Evolutionary conservation across 2,888 invertebrate genomes (phyloP).

Genomic region (Selenia dentaria): DNA sequence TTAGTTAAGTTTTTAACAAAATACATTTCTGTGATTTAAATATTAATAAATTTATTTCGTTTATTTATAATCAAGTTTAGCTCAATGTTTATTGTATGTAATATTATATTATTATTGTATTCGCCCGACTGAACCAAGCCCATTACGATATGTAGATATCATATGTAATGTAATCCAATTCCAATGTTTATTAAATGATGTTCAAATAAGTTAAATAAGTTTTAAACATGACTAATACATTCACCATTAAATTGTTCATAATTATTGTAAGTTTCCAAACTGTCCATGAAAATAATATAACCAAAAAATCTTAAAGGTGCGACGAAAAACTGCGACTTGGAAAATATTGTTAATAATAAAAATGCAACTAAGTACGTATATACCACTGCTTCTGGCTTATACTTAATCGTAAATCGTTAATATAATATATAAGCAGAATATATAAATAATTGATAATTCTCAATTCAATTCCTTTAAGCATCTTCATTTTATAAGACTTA

Average conservation of each 20-base stretch:
- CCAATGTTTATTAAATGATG: slow-evolving; percentile 1
- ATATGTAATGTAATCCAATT: background rate
- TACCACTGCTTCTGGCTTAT: background rate
- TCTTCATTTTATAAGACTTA: slow-evolving; percentile 3
- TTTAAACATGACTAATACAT: background rate
- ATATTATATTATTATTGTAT: slow-evolving; percentile 7
- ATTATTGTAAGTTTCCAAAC: slow-evolving; percentile 1
- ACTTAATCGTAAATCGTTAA: background rate
- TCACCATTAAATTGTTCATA: slow-evolving; percentile 2
- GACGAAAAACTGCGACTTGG: background rate
- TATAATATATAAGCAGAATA: background rate
- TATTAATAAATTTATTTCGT: slow-evolving; percentile 21
- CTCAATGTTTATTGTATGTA: slow-evolving; percentile 16
- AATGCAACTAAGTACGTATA: background rate
- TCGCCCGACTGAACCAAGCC: slow-evolving; percentile 31
- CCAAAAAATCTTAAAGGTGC: background rate
- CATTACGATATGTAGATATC: slow-evolving; percentile 36
- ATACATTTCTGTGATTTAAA: slow-evolving; percentile 30
- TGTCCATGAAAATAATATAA: slow-evolving; percentile 2
- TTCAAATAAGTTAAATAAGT: slow-evolving; percentile 2
- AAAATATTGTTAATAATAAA: background rate
- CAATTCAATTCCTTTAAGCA: background rate
- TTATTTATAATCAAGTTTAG: slow-evolving; percentile 17
- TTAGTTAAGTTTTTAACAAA: slow-evolving; percentile 18
- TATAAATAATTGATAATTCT: background rate